Percentiles rank a stretch among this genome's conserved stretches.
Evolutionary conservation across 2,113 vertebrate genomes (phyloP).

Genomic region (Coturnix japonica): DNA sequence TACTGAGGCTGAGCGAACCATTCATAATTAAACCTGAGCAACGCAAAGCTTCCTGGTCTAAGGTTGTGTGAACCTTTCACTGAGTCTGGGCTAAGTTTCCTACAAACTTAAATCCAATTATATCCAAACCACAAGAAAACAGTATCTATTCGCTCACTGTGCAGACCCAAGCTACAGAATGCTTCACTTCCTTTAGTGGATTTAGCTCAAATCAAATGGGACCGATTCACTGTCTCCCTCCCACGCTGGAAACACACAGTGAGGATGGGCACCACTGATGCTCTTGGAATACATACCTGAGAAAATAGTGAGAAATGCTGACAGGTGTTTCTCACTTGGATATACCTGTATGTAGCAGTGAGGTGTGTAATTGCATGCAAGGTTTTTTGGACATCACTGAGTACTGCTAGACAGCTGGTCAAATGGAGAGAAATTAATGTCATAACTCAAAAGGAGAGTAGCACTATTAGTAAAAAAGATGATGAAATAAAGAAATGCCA

Average conservation of each 20-base stretch:
- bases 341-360: neutral
- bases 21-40: conserved; percentile 42
- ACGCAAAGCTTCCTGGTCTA: neutral
- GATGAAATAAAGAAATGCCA: neutral
- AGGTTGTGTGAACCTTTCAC: neutral
- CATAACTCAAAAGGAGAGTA: neutral
- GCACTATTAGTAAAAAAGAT: neutral
- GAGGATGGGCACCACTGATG: neutral
- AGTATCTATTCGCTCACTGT: neutral
- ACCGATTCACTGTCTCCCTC: neutral
- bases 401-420: neutral
- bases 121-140: neutral
- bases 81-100: neutral
- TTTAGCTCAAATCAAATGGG: neutral
- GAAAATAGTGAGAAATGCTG: neutral
- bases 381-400: neutral
- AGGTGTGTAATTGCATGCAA: neutral
- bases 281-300: neutral
- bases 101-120: neutral
- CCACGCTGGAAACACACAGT: fast-evolving
- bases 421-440: neutral
- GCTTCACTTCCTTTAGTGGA: neutral
- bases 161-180: neutral
- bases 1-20: conserved; percentile 29
- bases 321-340: neutral